Percentiles rank a stretch among this genome's conserved stretches.
These are phyloP conservation scores for Actinostola sp. DNA, from an alignment of 92 coral and sea anemone genomes.

Conservation along the genomic window DNA sequence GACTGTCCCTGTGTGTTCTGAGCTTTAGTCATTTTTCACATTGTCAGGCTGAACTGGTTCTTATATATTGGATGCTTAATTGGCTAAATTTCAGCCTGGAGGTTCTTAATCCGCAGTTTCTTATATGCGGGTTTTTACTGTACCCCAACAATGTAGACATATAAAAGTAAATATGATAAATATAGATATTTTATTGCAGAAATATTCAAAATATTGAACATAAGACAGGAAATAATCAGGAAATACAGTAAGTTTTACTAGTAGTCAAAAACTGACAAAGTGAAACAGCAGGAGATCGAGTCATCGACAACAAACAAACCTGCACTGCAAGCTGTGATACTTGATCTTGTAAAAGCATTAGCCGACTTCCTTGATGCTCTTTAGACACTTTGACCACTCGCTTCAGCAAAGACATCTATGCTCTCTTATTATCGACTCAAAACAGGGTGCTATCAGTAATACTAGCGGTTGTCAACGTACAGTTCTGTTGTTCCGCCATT, in stretches of 20 bases:
- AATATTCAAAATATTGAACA: not conserved
- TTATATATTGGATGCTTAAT: too few species aligned
- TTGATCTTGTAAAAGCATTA: constrained; percentile 13
- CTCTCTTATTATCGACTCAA: not conserved
- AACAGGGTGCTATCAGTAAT: not conserved
- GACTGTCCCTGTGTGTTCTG: too few species aligned
- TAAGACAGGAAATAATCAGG: too few species aligned
- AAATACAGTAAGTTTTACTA: too few species aligned
- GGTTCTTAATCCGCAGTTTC: too few species aligned
- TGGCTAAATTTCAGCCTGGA: too few species aligned
- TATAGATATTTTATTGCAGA: too few species aligned
- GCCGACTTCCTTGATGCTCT: constrained; percentile 12
- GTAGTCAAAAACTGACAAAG: constrained; percentile 2
- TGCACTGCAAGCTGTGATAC: constrained; percentile 1
- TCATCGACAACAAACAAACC: constrained; percentile 8
- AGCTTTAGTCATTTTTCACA: too few species aligned
- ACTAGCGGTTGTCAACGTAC: constrained; percentile 4
- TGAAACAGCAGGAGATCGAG: not conserved
- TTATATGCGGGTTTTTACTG: too few species aligned
- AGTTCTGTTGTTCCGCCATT: not conserved
- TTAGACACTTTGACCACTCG: constrained; percentile 1
- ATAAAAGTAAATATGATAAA: too few species aligned
- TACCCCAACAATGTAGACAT: too few species aligned
- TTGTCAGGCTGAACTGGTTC: too few species aligned
- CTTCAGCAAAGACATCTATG: constrained; percentile 18